Evolutionary conservation across 2,888 invertebrate species (phyloP).

Genomic region (Phengaris arion): DNA sequence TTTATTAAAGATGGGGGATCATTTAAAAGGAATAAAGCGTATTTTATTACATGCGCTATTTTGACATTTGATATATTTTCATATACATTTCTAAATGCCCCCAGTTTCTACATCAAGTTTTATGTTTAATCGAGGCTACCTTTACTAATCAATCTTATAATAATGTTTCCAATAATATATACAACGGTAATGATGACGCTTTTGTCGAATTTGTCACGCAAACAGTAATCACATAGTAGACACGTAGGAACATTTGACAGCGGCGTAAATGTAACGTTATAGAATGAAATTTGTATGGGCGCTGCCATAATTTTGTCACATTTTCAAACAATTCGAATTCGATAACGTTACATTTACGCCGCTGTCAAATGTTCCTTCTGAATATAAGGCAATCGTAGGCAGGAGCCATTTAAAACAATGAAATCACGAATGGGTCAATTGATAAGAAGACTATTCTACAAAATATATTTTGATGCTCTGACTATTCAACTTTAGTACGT

Average conservation of each 20-base stretch:
- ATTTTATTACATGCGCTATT: background rate
- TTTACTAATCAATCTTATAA: too few species aligned
- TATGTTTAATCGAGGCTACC: too few species aligned
- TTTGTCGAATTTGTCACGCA: background rate
- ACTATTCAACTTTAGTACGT: too few species aligned
- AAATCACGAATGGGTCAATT: too few species aligned
- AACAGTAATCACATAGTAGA: background rate
- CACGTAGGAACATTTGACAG: background rate
- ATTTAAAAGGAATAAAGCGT: slow-evolving; percentile 41
- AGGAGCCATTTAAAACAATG: too few species aligned
- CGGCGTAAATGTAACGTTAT: too few species aligned
- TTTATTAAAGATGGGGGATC: slow-evolving; percentile 61
- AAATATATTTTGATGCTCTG: too few species aligned
- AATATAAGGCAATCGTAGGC: background rate
- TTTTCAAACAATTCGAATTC: too few species aligned
- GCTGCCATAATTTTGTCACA: too few species aligned
- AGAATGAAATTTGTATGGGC: too few species aligned
- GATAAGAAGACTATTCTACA: too few species aligned
- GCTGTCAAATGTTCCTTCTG: background rate
- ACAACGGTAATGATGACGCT: background rate
- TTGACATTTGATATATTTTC: background rate
- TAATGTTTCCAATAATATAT: background rate
- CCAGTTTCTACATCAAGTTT: background rate
- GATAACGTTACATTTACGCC: too few species aligned
- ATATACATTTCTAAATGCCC: background rate